Base-by-base conservation (phyloP, 2,797 vertebrate genomes). In the Epinephelus awoara region DNA sequence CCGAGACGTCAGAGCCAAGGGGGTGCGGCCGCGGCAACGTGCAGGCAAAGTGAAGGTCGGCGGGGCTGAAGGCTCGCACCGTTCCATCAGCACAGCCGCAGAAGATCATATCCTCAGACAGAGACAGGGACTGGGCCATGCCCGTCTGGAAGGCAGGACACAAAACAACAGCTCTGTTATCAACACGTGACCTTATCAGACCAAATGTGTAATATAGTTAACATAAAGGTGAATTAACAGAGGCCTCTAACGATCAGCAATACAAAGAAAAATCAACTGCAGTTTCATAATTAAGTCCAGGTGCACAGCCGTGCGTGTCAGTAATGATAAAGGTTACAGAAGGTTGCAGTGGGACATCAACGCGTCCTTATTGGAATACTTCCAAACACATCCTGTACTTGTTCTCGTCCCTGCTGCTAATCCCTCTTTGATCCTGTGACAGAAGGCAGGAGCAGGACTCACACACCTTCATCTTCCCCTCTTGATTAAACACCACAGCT, bases 81-180 rank as follows among this genome's bases (percentile, higher is more conserved):
- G 94, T 97, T n/a, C 98, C 98, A 0, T 97, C 96, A 0, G 97
- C 96, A 0, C 98, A 97, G 72, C 97, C 98, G n/a, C 98, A 99
- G 95, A 99, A 99, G 91, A 99, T 96, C 89, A 96, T 91, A 27
- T 98, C 96, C 2, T 97, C 97, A 7, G 96, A 97, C 83, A 99
- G 95, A n/a, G 95, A 96, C 89, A 99, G 96, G 79, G 96, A 97
- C 85, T 96, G 96, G 67, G 98, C 97, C 87, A 95, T 90, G 1
- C 96, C 96, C 52, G 96, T 97, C 98, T 99, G 89, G 29, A 68
- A 65, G 17, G 38, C 49, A 74, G 5, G n/a, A 71, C 21, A 52
- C 0, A 1, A 46, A 1, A 9, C 21, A 57, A 2, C 40, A 61
- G 14, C 21, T 65, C 27, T n/a, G 1, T 56, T 10, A 19, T 47